Conservation (phyloP, 2,888 invertebrate species). For the Conistra vaccinii region DNA sequence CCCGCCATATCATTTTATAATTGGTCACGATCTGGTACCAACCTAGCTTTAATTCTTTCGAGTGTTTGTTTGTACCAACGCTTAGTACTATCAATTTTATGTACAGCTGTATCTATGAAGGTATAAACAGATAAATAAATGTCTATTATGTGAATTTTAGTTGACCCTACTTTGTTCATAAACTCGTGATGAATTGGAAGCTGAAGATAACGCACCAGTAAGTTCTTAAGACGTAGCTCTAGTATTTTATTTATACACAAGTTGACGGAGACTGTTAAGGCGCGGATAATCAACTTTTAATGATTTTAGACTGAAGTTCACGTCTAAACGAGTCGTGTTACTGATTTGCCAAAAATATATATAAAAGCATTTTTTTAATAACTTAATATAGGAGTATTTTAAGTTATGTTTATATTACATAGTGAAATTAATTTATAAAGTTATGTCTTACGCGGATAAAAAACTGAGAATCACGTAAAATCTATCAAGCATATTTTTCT, state of each 20-base stretch:
- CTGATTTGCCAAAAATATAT: no score
- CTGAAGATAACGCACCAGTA: neutral
- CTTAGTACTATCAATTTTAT: neutral
- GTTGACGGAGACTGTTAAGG: neutral
- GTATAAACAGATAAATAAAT: no score
- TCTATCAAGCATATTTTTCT: no score
- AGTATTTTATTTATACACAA: neutral
- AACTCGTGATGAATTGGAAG: neutral
- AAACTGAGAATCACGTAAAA: no score
- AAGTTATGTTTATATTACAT: no score
- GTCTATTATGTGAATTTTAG: neutral
- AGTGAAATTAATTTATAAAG: no score
- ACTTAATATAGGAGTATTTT: no score
- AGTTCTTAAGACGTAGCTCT: neutral
- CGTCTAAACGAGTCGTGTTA: no score
- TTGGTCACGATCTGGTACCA: conserved; percentile 36
- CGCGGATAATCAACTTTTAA: no score
- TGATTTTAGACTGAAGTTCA: no score
- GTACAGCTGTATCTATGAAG: neutral
- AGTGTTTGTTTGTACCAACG: neutral
- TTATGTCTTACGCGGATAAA: no score
- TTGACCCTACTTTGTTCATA: neutral
- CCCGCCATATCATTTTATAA: conserved; percentile 30
- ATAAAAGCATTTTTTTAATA: no score
- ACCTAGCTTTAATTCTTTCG: neutral